phyloP scores from a whole-genome alignment of 2,113 vertebrate species.

The Barnardius zonarius region DNA sequence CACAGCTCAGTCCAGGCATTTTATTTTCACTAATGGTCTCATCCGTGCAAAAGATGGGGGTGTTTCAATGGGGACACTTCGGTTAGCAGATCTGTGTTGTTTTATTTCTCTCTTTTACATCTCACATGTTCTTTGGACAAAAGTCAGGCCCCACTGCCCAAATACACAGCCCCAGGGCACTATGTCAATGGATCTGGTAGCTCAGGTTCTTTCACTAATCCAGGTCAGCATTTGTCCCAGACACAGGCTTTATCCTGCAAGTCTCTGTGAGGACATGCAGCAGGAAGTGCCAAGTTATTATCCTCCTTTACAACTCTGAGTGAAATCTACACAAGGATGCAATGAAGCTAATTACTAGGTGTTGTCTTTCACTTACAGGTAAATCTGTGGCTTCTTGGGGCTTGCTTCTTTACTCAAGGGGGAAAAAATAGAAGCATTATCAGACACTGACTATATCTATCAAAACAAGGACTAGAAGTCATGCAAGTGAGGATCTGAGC shows the following conservation, averaged over 20 bases:
- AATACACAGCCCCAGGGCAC: not conserved
- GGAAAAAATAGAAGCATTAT: not conserved
- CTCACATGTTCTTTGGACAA: not conserved
- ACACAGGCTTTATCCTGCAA: constrained; percentile 11
- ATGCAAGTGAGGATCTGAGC: not conserved
- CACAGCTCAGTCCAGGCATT: not conserved
- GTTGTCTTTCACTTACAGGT: constrained; percentile 4
- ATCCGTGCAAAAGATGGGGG: not conserved
- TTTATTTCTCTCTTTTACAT: not conserved
- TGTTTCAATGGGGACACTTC: not conserved
- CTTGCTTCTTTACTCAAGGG: not conserved
- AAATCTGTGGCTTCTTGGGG: not conserved
- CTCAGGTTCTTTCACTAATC: constrained; percentile 38
- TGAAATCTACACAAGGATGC: not conserved
- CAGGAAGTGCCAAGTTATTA: constrained; percentile 1
- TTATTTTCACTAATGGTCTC: not conserved
- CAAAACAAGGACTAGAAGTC: not conserved
- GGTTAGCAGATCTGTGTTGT: not conserved
- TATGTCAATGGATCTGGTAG: not conserved
- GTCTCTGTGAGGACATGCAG: not conserved
- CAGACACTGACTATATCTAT: not conserved
- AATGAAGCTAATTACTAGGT: constrained; percentile 27
- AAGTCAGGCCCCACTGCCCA: not conserved
- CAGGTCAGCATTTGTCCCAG: not conserved
- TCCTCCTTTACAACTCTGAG: not conserved